Conservation (phyloP, 1,140 invertebrate genomes). For the Penaeus indicus region DNA sequence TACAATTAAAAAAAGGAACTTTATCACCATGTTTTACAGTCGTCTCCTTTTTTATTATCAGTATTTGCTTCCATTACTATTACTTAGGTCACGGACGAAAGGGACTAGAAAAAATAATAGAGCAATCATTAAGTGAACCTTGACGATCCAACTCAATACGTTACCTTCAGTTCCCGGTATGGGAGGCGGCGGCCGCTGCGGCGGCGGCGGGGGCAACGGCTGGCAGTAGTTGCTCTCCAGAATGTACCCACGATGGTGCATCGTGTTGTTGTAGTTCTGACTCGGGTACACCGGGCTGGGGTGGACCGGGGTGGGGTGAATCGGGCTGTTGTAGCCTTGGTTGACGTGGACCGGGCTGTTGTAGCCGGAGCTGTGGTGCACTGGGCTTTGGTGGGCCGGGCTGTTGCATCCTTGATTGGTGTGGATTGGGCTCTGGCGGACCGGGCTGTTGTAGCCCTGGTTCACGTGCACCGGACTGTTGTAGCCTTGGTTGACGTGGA, state of each 20-base stretch:
- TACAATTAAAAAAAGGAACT: no score
- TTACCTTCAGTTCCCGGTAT: constrained; percentile 56
- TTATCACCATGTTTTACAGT: no score
- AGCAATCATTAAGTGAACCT: no score
- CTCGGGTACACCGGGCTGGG: background rate
- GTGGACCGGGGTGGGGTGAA: constrained; percentile 11
- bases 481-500: background rate
- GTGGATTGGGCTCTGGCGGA: constrained; percentile 3
- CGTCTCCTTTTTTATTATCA: no score
- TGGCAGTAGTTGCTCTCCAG: constrained; percentile 59
- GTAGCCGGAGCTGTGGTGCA: constrained; percentile 26
- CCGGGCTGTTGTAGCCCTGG: background rate
- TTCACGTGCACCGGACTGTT: background rate
- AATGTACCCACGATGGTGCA: constrained; percentile 46
- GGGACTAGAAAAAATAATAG: no score
- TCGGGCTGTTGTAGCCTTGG: constrained; percentile 22
- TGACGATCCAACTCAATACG: background rate
- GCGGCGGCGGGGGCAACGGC: constrained; percentile 52
- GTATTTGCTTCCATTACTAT: no score
- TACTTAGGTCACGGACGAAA: no score
- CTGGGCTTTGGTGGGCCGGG: constrained; percentile 26
- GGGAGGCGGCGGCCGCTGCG: constrained; percentile 47
- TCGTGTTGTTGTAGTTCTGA: background rate
- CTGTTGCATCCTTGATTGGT: constrained; percentile 23
- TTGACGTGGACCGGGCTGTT: constrained; percentile 32